Percentiles rank a stretch among this genome's conserved stretches.
Conservation (phyloP, 2,888 invertebrate genomes). For the Spicauda simplicius region DNA sequence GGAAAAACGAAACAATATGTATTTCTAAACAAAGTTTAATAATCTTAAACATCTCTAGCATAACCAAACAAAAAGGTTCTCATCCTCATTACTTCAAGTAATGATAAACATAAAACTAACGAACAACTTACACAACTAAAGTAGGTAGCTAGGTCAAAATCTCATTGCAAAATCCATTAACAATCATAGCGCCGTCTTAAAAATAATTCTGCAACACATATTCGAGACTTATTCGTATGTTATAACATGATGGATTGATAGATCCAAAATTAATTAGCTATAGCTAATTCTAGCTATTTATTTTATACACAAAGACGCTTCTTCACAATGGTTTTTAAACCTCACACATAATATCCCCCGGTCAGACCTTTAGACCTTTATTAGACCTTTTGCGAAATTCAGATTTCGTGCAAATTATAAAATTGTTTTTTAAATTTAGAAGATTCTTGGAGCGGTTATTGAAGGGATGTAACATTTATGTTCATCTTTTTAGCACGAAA, state of each 20-base stretch:
- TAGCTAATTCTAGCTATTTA: no score
- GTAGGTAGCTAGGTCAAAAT: conserved; percentile 22
- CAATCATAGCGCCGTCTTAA: neutral
- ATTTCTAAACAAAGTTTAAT: conserved; percentile 66
- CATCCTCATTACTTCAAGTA: conserved; percentile 71
- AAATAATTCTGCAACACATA: neutral
- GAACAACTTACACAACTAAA: conserved; percentile 36
- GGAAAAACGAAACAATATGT: conserved; percentile 27
- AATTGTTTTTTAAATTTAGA: no score
- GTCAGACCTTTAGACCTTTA: no score
- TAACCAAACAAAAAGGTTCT: conserved; percentile 72
- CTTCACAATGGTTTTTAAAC: no score
- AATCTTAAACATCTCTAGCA: conserved; percentile 72
- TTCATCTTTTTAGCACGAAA: no score
- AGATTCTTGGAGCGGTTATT: no score
- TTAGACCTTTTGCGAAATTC: no score
- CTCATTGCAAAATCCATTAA: conserved; percentile 23
- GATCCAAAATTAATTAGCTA: neutral
- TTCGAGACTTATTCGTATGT: neutral
- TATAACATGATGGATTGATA: neutral
- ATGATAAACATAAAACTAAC: conserved; percentile 66
- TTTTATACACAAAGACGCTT: no score
- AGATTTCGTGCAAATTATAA: no score
- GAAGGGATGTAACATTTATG: no score
- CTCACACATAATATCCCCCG: no score